Percentiles rank a stretch among this genome's conserved stretches.
Evolutionary conservation across 2,113 vertebrate genomes (phyloP).

Genomic region (Tautogolabrus adspersus): DNA sequence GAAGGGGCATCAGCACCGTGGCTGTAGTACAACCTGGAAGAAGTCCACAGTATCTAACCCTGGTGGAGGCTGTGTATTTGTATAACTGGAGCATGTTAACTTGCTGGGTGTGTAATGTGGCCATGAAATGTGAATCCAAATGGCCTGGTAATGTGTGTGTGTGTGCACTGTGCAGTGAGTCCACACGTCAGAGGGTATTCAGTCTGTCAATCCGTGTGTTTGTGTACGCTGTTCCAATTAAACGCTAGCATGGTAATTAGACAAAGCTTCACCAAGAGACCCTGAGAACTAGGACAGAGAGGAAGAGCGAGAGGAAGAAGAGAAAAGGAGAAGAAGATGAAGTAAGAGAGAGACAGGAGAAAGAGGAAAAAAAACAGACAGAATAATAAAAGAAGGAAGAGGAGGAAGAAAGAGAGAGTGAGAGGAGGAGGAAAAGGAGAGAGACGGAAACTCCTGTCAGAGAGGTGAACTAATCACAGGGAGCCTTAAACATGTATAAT

Average conservation of each 20-base stretch:
- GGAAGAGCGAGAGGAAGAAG: conserved; percentile 23
- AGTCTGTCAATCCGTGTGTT: conserved; percentile 69
- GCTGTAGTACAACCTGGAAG: conserved; percentile 69
- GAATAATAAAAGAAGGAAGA: conserved; percentile 7
- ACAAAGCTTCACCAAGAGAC: conserved; percentile 81
- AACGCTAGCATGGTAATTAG: conserved; percentile 78
- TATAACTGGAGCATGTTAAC: conserved; percentile 79
- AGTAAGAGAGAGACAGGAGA: conserved; percentile 23
- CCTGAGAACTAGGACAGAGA: conserved; percentile 76
- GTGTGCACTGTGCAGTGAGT: conserved; percentile 39
- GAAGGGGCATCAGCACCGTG: conserved; percentile 63
- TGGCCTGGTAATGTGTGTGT: conserved; percentile 12
- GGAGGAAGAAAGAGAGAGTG: conserved; percentile 19
- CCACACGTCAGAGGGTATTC: conserved; percentile 51
- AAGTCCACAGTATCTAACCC: conserved; percentile 64
- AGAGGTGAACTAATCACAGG: conserved; percentile 70
- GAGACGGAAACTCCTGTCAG: conserved; percentile 22
- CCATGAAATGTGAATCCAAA: conserved; percentile 50
- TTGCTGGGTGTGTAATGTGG: conserved; percentile 63
- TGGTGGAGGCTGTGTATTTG: conserved; percentile 64
- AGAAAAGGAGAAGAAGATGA: conserved; percentile 15
- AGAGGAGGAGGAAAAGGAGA: conserved; percentile 1
- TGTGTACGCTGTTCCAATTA: conserved; percentile 78
- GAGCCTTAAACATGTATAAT: conserved; percentile 73
- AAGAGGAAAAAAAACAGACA: conserved; percentile 2